Conservation (phyloP, 2,797 vertebrate species). For the Micrastur ruficollis region DNA sequence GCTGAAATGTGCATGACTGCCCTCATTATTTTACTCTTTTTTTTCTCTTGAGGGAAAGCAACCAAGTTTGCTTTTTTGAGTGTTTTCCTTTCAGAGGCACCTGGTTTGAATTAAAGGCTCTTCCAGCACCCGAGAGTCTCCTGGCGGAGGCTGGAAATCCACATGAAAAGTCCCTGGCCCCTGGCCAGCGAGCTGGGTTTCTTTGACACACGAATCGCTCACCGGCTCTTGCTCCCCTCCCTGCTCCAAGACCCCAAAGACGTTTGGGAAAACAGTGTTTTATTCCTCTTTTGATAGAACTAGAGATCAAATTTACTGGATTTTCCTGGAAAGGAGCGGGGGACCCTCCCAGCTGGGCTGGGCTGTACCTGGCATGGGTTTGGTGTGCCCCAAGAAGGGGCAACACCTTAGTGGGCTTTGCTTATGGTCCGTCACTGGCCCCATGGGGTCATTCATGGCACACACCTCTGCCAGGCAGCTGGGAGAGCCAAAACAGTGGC, state of each 20-base stretch:
- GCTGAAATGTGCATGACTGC: conserved; percentile 10
- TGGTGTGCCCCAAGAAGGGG: not conserved
- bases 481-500: not conserved
- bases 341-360: not conserved
- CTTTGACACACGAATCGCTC: conserved; percentile 42
- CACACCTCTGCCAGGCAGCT: not conserved
- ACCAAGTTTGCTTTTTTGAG: conserved; percentile 51
- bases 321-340: conserved; percentile 59
- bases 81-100: conserved; percentile 63
- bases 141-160: conserved; percentile 66
- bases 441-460: not conserved
- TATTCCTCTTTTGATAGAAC: not conserved
- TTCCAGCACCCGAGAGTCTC: conserved; percentile 69
- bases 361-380: not conserved
- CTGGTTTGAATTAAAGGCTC: conserved; percentile 72
- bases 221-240: conserved; percentile 10
- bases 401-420: not conserved
- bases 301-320: conserved; percentile 25
- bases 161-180: conserved; percentile 67
- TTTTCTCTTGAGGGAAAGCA: not conserved
- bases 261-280: conserved; percentile 20
- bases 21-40: not conserved
- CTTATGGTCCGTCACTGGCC: not conserved
- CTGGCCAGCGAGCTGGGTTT: conserved; percentile 35
- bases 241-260: not conserved